Evolutionary conservation across 2,113 vertebrate genomes (phyloP).

Genomic region (Heliornis fulica): DNA sequence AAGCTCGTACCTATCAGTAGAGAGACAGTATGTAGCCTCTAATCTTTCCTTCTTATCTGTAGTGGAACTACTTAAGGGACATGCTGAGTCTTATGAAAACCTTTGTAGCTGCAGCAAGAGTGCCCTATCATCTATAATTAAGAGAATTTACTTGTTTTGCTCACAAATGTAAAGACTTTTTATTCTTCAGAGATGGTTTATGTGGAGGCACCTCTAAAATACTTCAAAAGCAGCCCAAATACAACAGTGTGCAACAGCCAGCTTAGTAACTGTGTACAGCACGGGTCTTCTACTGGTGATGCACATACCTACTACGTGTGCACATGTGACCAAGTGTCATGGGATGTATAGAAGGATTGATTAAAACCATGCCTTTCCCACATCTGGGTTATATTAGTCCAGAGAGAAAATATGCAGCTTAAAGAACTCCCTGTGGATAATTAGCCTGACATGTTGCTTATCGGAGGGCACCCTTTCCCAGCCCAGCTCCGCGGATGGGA

Average conservation of each 20-base stretch:
- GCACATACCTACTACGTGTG: not conserved
- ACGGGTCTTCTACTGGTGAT: not conserved
- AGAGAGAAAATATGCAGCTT: slow-evolving; percentile 48
- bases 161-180: not conserved
- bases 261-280: not conserved
- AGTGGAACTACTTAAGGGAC: not conserved
- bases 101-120: not conserved
- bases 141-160: not conserved
- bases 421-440: slow-evolving; percentile 47
- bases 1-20: not conserved
- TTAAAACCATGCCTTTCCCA: slow-evolving; percentile 37
- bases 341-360: slow-evolving; percentile 11
- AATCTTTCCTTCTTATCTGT: not conserved
- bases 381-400: slow-evolving; percentile 67
- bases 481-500: slow-evolving; percentile 5
- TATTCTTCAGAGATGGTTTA: not conserved
- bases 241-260: not conserved
- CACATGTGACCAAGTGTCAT: slow-evolving; percentile 22
- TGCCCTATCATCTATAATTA: not conserved
- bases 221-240: not conserved
- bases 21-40: not conserved
- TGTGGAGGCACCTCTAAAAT: not conserved
- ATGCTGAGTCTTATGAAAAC: not conserved
- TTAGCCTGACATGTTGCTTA: slow-evolving; percentile 37
- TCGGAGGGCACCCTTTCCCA: slow-evolving; percentile 26